Conservation (phyloP, 2,113 vertebrate species). For the Tetrao urogallus region DNA sequence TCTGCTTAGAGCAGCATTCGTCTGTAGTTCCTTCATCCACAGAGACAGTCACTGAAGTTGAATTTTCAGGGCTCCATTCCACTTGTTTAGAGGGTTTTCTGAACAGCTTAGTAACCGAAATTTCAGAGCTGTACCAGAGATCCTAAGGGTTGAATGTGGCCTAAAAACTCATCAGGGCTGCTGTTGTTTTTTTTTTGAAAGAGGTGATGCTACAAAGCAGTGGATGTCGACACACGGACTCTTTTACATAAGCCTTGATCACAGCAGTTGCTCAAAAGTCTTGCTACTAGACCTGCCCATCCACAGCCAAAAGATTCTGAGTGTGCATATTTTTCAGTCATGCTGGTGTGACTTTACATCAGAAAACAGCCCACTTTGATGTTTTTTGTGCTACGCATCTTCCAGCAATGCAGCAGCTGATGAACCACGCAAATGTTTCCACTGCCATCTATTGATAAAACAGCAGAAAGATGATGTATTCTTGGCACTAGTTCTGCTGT, state of each 20-base stretch:
- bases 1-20: not conserved
- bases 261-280: not conserved
- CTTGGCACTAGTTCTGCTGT: not conserved
- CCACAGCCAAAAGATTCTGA: fast-evolving
- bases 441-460: conserved; percentile 57
- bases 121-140: not conserved
- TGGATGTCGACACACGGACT: not conserved
- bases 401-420: not conserved
- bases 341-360: not conserved
- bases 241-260: not conserved
- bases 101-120: not conserved
- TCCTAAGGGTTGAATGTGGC: not conserved
- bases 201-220: not conserved
- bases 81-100: not conserved
- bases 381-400: not conserved
- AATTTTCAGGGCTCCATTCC: not conserved
- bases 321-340: not conserved
- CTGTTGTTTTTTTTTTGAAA: not conserved
- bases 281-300: fast-evolving
- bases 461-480: not conserved
- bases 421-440: not conserved
- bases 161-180: fast-evolving
- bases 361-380: not conserved
- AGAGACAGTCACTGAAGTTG: not conserved
- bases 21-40: not conserved